phyloP scores from a whole-genome alignment of 2,113 vertebrate species.

The Cyprichromis sp. region DNA sequence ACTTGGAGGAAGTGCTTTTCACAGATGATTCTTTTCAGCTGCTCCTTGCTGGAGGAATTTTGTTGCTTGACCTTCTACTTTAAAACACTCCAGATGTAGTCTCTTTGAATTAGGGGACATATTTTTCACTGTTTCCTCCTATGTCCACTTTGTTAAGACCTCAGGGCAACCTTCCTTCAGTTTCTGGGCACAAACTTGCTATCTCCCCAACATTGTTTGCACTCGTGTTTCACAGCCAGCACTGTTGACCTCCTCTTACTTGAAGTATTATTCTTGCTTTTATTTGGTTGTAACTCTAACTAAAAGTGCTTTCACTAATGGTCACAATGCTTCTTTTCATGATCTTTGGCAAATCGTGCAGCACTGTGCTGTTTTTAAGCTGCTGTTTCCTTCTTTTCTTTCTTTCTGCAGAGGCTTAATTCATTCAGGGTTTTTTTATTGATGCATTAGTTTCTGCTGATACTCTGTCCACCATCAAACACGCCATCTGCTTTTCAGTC shows the following conservation, averaged over 20 bases:
- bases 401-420: neutral
- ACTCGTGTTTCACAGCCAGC: neutral
- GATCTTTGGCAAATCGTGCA: neutral
- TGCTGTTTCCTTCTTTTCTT: neutral
- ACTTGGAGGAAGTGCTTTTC: neutral
- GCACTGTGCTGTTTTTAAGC: neutral
- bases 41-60: neutral
- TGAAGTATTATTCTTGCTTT: neutral
- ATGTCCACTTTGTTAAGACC: neutral
- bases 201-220: neutral
- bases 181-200: neutral
- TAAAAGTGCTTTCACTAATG: neutral
- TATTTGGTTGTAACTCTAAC: neutral
- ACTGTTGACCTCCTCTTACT: neutral
- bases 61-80: neutral
- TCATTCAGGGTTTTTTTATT: neutral
- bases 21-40: neutral
- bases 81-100: neutral
- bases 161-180: neutral
- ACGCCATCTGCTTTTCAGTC: neutral
- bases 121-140: neutral
- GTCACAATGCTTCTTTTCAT: neutral
- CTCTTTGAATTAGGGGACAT: neutral
- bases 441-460: neutral
- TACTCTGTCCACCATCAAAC: neutral